Evolutionary conservation across 2,888 invertebrate genomes (phyloP).

Genomic region (Cryptocephalus moraei): DNA sequence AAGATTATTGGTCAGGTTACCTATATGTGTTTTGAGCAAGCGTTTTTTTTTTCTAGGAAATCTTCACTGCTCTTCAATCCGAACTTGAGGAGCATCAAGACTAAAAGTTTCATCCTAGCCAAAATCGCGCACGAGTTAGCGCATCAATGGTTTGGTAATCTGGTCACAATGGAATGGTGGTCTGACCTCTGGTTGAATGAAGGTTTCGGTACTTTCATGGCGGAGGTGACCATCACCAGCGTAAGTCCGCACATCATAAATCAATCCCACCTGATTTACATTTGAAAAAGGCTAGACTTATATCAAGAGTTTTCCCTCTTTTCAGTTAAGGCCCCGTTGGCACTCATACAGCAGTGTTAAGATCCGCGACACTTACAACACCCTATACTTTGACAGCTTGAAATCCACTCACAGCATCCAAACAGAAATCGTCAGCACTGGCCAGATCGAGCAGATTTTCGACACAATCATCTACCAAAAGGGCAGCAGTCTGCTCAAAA

Average conservation of each 20-base stretch:
- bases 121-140: conserved; percentile 58
- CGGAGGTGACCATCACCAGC: conserved; percentile 44
- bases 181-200: conserved; percentile 62
- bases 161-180: conserved; percentile 63
- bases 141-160: conserved; percentile 69
- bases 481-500: conserved; percentile 47
- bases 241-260: conserved; percentile 23
- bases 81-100: conserved; percentile 35
- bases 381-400: conserved; percentile 44
- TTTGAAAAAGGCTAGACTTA: neutral
- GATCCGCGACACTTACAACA: conserved; percentile 44
- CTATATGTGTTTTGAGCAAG: no score
- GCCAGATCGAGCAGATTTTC: conserved; percentile 50
- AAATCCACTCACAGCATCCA: conserved; percentile 49
- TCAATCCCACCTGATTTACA: no score
- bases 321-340: conserved; percentile 48
- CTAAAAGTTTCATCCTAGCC: conserved; percentile 34
- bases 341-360: conserved; percentile 45
- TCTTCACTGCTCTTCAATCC: conserved; percentile 49
- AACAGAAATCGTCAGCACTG: conserved; percentile 40
- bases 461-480: conserved; percentile 36
- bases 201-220: conserved; percentile 60
- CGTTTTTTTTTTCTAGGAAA: conserved; percentile 38
- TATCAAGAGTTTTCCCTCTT: conserved; percentile 5
- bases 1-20: neutral